Conservation (phyloP, 2,888 invertebrate species). For the Limnephilus lunatus region DNA sequence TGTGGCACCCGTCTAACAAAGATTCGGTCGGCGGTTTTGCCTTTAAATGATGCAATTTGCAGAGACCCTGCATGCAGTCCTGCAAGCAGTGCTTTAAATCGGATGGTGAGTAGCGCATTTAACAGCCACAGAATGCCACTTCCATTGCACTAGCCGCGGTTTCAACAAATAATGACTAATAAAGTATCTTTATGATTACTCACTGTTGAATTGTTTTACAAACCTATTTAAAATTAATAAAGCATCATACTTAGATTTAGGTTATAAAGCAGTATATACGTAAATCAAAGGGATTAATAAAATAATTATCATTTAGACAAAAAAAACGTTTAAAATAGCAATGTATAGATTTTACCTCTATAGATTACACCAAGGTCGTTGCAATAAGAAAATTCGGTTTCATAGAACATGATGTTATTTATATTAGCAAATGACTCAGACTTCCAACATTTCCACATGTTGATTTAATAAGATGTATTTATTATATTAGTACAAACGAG, state of each 20-base stretch:
- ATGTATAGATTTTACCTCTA: background rate
- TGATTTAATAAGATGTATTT: background rate
- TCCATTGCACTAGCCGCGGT: conserved; percentile 18
- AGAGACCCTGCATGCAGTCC: too few species aligned
- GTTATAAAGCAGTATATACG: background rate
- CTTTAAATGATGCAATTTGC: too few species aligned
- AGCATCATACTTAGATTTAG: background rate
- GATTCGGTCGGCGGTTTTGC: too few species aligned
- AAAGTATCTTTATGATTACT: background rate
- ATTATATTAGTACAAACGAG: background rate
- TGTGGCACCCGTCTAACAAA: too few species aligned
- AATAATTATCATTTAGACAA: background rate
- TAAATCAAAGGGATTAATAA: background rate
- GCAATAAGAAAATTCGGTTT: background rate
- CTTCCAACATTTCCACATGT: background rate
- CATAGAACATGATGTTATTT: background rate
- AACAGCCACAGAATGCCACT: too few species aligned
- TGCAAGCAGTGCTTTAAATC: too few species aligned
- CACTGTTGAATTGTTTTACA: background rate
- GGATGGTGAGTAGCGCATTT: too few species aligned
- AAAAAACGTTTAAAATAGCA: background rate
- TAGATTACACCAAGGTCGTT: background rate
- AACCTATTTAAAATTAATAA: background rate
- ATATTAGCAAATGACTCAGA: background rate
- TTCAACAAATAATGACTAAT: conserved; percentile 30